Base-by-base conservation (phyloP, 2,888 invertebrate genomes). In the Heliothis peltigera region DNA sequence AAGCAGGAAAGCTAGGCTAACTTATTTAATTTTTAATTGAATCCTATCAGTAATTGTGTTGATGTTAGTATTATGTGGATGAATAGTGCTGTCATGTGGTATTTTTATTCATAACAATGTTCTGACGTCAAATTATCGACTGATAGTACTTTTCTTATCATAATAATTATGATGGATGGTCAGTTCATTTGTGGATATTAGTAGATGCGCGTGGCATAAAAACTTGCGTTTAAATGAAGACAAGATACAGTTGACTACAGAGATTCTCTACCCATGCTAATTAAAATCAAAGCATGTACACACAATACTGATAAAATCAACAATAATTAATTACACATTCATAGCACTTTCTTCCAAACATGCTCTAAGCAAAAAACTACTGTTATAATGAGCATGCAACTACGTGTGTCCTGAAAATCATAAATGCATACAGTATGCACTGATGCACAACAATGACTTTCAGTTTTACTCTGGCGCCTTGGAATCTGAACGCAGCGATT, bases 391-490 rank as follows among this genome's bases (percentile, higher is more conserved):
- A 59, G 65, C 68, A 75, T 74, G 80, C 80, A 75, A 71, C 75
- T 66, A 72, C 60, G 72, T 62, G 79, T 92, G 92, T 93, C 90
- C 91, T 88, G 90, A 88, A 87, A 87, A 78, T 84, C 84, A 84
- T 75, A 74, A 72, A 80, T 80, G 82, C 84, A 82, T 73, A 82
- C 83, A 74, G 79, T 81, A 62, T 52, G 65, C 77, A 79, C 82
- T 80, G 80, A 78, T 85, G 86, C 85, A 79, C 64, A 56, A 57
- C 79, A 74, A 83, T 79, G 83, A 87, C 85, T 87, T 84, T 88
- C 92, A 90, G 91, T 88, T 86, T 86, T 87, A 67, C 61, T 94
- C 77, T 93, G 64, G 94, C 94, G 92, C 91, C 90, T 85, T 87
- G 93, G 94, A 94, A 94, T 93, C 93, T 89, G 88, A 84, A 86